These are phyloP conservation scores for Oreocharis arfaki DNA, from an alignment of 2,113 vertebrate genomes.

Conservation along the genomic window DNA sequence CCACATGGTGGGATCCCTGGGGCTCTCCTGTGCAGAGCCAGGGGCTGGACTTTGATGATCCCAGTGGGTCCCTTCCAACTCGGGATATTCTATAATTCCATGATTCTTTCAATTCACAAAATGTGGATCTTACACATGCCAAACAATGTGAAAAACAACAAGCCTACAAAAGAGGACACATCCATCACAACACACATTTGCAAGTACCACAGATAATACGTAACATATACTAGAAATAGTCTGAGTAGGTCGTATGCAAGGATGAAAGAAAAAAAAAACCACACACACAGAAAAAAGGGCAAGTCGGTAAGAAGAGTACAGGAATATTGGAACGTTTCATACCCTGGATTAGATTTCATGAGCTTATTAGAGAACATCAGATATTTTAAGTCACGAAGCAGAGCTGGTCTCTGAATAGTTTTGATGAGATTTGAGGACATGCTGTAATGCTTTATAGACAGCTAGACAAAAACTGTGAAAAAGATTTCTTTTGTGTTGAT, in stretches of 20 bases:
- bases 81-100: not conserved
- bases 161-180: not conserved
- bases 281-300: not conserved
- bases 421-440: constrained; percentile 11
- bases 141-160: not conserved
- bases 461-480: not conserved
- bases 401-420: not conserved
- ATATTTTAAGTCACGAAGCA: not conserved
- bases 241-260: not conserved
- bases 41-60: not conserved
- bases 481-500: not conserved
- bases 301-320: not conserved
- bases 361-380: not conserved
- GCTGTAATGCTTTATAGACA: not conserved
- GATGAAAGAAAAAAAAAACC: not conserved
- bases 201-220: not conserved
- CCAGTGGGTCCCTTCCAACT: not conserved
- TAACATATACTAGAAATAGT: not conserved
- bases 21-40: not conserved
- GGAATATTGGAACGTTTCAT: not conserved
- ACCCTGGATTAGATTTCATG: not conserved
- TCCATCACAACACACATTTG: not conserved
- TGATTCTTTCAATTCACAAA: not conserved
- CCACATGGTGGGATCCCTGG: not conserved
- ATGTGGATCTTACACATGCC: not conserved